Base-by-base conservation (phyloP, 2,888 invertebrate genomes). In the Campoplex nolae region DNA sequence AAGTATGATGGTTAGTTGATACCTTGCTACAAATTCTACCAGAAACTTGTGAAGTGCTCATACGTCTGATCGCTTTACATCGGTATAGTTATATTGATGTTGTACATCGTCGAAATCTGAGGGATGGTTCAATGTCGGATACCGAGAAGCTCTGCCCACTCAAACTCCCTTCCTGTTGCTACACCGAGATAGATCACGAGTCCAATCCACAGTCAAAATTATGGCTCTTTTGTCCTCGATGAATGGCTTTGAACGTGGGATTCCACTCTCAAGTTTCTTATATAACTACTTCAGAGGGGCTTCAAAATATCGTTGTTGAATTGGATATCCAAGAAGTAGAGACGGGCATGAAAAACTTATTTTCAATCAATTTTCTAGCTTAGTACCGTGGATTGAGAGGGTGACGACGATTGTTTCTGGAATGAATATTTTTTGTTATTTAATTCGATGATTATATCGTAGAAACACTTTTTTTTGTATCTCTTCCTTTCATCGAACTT, bases 1-100 rank as follows among this genome's bases (percentile, higher is more conserved):
- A 32, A 83, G 45, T 42, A 78, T 62, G 73, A 67, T 78, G 51
- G 83, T 83, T 78, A 78, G 65, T 77, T 78, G 67, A 83, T 83
- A 83, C 54, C 42, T 65, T 35, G 77, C 45, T 4, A n/a, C 67
- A 78, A 45, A 78, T 67, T 78, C 73, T 54, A 83, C 78, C 73
- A 67, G 83, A 67, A 45, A 73, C 54, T 78, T 78, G 73, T 65
- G 45, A 54, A 48, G 32, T 65, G 56, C 45, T 73, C 16, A n/a
- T 78, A 16, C 54, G 32, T 62, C 73, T 73, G 65, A 73, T 83
- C 78, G 62, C 45, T 78, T 67, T 45, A 73, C 54, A 9, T 16
- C 42, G 9, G 28, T 42, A 54, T 78, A 32, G 28, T 6, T 42
- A 62, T 38, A 38, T 6, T 62, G 71, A 48, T 67, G 32, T 65